A percentile compares a stretch with the other conserved stretches of the same genome.
Evolutionary conservation across 2,888 invertebrate species (phyloP).

Genomic region (Tenthredo amoena): DNA sequence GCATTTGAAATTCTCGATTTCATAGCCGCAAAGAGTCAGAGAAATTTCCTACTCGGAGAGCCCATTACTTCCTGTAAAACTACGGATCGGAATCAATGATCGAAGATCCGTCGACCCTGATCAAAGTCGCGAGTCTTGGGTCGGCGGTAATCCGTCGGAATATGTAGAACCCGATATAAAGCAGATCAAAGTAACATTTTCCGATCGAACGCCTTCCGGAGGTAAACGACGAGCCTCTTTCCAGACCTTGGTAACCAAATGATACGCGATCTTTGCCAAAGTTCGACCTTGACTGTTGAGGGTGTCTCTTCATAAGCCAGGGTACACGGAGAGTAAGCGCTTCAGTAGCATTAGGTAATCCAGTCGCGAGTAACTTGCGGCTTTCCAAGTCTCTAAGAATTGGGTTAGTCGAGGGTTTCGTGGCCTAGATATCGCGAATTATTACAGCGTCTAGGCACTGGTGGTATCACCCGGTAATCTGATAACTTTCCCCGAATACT

Average conservation of each 20-base stretch:
- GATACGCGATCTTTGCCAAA: not conserved
- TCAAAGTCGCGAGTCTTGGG: conserved; percentile 1
- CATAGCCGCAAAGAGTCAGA: too few relatives aligned
- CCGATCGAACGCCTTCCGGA: conserved; percentile 47
- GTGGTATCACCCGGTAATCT: not conserved
- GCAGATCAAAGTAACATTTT: conserved; percentile 43
- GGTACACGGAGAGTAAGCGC: conserved; percentile 28
- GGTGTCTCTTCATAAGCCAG: conserved; percentile 16
- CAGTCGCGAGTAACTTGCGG: not conserved
- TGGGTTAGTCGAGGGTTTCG: conserved; percentile 17
- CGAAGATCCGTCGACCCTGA: conserved; percentile 32
- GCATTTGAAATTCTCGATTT: not conserved
- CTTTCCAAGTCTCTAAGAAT: not conserved
- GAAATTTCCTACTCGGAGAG: not conserved
- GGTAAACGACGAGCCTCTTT: not conserved
- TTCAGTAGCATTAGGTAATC: conserved; percentile 6
- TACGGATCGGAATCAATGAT: conserved; percentile 30
- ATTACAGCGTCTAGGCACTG: not conserved
- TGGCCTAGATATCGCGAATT: not conserved
- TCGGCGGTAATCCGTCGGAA: conserved; percentile 36
- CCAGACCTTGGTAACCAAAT: conserved; percentile 15
- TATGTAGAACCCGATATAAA: conserved; percentile 33
- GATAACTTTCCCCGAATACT: not conserved
- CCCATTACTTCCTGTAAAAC: not conserved
- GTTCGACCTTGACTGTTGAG: conserved; percentile 15